Base-by-base conservation (phyloP, 2,888 invertebrate species). In the Eledona agricola region DNA sequence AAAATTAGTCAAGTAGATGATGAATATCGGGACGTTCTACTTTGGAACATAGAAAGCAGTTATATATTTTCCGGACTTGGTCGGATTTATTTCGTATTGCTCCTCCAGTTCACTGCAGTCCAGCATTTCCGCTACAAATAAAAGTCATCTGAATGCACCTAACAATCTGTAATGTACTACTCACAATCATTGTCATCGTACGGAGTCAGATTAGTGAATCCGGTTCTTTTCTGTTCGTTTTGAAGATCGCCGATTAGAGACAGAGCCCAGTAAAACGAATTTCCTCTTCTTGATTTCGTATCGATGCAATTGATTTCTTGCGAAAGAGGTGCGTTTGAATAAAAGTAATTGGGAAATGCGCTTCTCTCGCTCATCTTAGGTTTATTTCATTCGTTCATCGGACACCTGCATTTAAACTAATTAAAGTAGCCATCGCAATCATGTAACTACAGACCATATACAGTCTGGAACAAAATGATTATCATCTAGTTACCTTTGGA, bases 91-190 rank as follows among this genome's bases (percentile, higher is more conserved):
- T 49, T 74, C 72, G 58, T 72, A 68, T 52, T 66, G 67, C 28
- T 76, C 74, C 32, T 76, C 75, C 23, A 74, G 40, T 15, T 76
- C 76, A 6, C 63, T 63, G 62, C 75, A 76, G 42, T 70, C 72
- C 6, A 75, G 46, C 59, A 73, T 57, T 38, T 70, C 72, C 10
- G 32, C 50, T 70, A 66, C 65, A 56, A 16, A 60, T 9, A 15
- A 11, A 28, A 25, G 7, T 22, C 11, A 13, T 13, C 6, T 10
- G 11, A 32, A 4, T 13, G 5, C 10, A 31, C 6, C 4, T 16
- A n/a, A 12, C 1, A 34, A 19, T 31, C 16, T 29, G 10, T 29
- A 10, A 7, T 15, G n/a, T n/a, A 25, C 20, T 13, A 45, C 13
- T 50, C 49, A 61, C 71, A 69, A 51, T 74, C 75, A 53, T 74